A percentile compares a stretch with the other conserved stretches of the same genome.
Conservation (phyloP, 2,797 vertebrate genomes). For the Aphelocoma californica region DNA sequence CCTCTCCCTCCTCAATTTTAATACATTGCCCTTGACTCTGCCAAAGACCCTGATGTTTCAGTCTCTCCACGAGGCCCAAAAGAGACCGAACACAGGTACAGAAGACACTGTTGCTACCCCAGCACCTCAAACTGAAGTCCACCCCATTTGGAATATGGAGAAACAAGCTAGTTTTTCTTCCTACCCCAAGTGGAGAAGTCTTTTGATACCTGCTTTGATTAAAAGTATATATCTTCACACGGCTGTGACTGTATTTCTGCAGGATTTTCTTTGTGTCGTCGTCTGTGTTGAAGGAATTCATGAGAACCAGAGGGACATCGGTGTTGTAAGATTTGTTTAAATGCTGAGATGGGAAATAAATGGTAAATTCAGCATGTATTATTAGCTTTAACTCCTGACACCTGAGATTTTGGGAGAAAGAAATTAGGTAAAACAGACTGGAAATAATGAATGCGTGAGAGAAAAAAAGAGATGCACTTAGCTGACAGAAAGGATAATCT, state of each 20-base stretch:
- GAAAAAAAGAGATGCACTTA: not conserved
- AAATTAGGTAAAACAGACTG: not conserved
- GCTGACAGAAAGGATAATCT: not conserved
- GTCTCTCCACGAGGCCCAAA: not conserved
- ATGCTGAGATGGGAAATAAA: conserved; percentile 78
- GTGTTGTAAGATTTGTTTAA: conserved; percentile 91
- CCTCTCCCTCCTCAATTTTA: not conserved
- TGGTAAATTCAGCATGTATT: conserved; percentile 17
- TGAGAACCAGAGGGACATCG: conserved; percentile 86
- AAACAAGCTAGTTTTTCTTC: not conserved
- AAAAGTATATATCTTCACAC: conserved; percentile 92
- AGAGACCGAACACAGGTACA: fast-evolving
- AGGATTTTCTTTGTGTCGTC: conserved; percentile 91
- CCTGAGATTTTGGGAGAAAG: not conserved
- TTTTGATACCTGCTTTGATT: conserved; percentile 91
- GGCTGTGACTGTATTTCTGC: conserved; percentile 93
- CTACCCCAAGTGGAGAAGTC: not conserved
- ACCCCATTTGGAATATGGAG: fast-evolving
- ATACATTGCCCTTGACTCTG: not conserved
- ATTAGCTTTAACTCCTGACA: conserved; percentile 1
- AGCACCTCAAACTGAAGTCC: not conserved
- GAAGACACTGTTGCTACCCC: not conserved
- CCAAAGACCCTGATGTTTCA: not conserved
- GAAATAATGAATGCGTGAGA: not conserved
- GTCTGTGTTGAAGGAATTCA: conserved; percentile 90